These are phyloP conservation scores for Salpingus planirostris DNA, from an alignment of 2,888 invertebrate genomes.

Conservation along the genomic window DNA sequence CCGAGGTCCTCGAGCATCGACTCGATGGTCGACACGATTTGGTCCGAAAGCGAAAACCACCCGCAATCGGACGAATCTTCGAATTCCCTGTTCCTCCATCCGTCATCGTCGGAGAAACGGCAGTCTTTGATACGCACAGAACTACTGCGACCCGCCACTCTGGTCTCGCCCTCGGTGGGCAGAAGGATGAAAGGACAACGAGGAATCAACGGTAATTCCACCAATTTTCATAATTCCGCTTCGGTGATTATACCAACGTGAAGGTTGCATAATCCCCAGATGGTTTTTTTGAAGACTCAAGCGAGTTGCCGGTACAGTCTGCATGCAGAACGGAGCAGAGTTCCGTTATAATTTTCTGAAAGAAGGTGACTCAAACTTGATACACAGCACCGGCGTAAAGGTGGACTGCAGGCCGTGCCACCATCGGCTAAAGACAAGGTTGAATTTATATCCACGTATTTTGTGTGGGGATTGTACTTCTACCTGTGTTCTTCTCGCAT, in stretches of 20 bases:
- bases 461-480: no score
- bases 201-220: constrained; percentile 61
- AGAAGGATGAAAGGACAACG: constrained; percentile 67
- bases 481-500: no score
- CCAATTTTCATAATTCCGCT: background rate
- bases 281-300: background rate
- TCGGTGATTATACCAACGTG: background rate
- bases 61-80: constrained; percentile 36
- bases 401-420: no score
- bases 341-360: background rate
- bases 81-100: no score
- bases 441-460: no score
- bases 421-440: no score
- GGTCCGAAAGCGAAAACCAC: constrained; percentile 44
- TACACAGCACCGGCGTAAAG: no score
- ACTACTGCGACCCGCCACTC: constrained; percentile 47
- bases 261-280: background rate
- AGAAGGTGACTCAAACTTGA: background rate
- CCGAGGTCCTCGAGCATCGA: constrained; percentile 76
- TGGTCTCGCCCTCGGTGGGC: constrained; percentile 68
- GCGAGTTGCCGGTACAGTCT: no score
- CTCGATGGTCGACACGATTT: constrained; percentile 65
- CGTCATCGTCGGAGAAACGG: constrained; percentile 31
- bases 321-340: no score
- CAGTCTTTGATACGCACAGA: constrained; percentile 41